Evolutionary conservation across 2,888 invertebrate species (phyloP).

Genomic region (Brenthis hecate): DNA sequence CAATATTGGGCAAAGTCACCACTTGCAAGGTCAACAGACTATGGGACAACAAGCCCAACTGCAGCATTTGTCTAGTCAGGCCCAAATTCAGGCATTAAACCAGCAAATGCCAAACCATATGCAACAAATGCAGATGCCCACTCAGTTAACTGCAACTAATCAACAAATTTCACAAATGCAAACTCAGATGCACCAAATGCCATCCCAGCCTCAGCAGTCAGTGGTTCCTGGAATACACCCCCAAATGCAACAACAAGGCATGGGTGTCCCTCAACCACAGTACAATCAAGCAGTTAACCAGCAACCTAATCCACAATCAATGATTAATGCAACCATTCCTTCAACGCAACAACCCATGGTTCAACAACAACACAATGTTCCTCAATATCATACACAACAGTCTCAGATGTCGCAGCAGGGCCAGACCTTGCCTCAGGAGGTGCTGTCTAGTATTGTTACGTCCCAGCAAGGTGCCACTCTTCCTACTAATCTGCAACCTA

Average conservation of each 20-base stretch:
- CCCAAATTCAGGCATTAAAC: constrained; percentile 77
- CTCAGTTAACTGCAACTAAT: constrained; percentile 69
- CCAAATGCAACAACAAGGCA: constrained; percentile 75
- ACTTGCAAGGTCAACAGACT: constrained; percentile 72
- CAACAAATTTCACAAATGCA: constrained; percentile 80
- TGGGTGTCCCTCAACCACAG: constrained; percentile 78
- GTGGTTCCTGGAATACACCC: constrained; percentile 78
- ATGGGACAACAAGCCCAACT: constrained; percentile 78
- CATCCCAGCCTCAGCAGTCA: constrained; percentile 77
- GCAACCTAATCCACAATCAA: constrained; percentile 69
- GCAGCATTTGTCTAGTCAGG: constrained; percentile 77
- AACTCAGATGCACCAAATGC: constrained; percentile 76
- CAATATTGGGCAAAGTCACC: constrained; percentile 74
- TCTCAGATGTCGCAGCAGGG: constrained; percentile 77
- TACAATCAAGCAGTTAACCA: constrained; percentile 79
- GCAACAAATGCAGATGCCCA: constrained; percentile 78
- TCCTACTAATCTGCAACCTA: constrained; percentile 71
- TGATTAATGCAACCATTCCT: constrained; percentile 73
- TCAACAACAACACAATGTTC: constrained; percentile 75
- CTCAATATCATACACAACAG: constrained; percentile 78
- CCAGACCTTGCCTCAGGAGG: constrained; percentile 76
- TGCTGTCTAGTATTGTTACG: constrained; percentile 75
- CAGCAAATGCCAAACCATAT: constrained; percentile 82
- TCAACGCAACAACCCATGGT: constrained; percentile 77
- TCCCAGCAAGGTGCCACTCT: constrained; percentile 78